phyloP scores from a whole-genome alignment of 2,888 invertebrate species.

The Sphecodes monilicornis region DNA sequence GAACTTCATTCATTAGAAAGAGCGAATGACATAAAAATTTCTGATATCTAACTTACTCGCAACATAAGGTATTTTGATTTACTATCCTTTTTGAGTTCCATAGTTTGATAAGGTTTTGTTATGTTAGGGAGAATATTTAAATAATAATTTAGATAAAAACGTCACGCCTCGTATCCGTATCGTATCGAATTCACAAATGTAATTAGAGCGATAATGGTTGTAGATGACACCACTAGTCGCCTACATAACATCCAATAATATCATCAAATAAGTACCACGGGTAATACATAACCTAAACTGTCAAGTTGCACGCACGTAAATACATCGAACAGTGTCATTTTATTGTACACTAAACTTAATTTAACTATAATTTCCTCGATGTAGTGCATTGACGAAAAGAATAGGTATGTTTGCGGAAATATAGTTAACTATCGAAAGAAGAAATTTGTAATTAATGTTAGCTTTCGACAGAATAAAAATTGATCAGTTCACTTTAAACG shows the following conservation, averaged over 20 bases:
- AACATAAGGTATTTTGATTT: neutral
- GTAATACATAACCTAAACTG: slow-evolving; percentile 48
- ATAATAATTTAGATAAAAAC: neutral
- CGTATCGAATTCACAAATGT: neutral
- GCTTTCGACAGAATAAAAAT: neutral
- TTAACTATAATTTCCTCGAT: slow-evolving; percentile 28
- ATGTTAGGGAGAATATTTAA: neutral
- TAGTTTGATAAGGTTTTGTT: neutral
- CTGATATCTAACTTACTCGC: neutral
- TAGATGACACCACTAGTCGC: slow-evolving; percentile 33
- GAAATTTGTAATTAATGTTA: neutral
- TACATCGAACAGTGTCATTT: neutral
- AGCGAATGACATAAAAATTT: neutral
- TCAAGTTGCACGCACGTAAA: slow-evolving; percentile 37
- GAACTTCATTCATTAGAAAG: neutral
- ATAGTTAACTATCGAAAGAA: neutral
- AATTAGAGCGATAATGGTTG: neutral
- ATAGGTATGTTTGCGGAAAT: neutral
- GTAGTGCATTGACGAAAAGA: slow-evolving; percentile 27
- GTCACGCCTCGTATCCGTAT: neutral
- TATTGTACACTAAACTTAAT: neutral
- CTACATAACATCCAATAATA: neutral
- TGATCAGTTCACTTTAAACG: neutral
- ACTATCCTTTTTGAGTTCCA: neutral
- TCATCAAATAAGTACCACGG: slow-evolving; percentile 2